Base-by-base conservation (phyloP, 35 echinoderm and acorn worm genomes). In the Stichopus chloronotus region DNA sequence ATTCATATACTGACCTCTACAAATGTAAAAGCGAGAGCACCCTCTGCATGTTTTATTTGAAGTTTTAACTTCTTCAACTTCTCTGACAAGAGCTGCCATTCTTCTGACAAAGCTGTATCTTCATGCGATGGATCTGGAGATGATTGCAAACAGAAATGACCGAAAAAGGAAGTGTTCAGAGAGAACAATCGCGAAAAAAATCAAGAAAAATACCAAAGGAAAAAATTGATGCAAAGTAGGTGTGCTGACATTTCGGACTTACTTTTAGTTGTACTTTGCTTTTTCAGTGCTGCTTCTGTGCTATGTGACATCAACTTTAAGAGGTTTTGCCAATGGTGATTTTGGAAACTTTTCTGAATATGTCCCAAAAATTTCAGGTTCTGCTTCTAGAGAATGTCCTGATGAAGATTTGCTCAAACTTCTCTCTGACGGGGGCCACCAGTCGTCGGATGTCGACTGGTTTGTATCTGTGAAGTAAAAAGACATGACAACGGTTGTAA, bases 11-110 rank as follows among this genome's bases (percentile, higher is more conserved):
- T 98, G 56, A 98, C 97, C 88, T 98, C 97, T 55, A 98, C 88
- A 89, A 98, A 98, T 4, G 97, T 94, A 82, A 98, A 98, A 13
- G 97, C 97, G 71, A 98, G 81, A 53, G 95, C 93, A 57, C 94
- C 94, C 77, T 98, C 97, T 10, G 97, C 88, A 88, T 98, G 94
- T 59, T 96, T 94, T 8, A 98, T 76, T 63, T 98, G 97, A 43
- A 91, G 53, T 22, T 93, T 80, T 63, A 98, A 72, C 83, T 96
- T 91, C 23, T 90, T 93, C 23, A 98, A 21, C 76, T 84, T 92
- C 60, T 94, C 87, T 19, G 93, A 95, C 9, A 98, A 23, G 53
- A 58, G 55, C 81, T 87, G 52, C 97, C 97, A 98, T 17, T 95
- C 81, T 65, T 72, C 52, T 7, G 59, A 5, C 9, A 89, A 24